A percentile compares a stretch with the other conserved stretches of the same genome.
Evolutionary conservation across 2,888 invertebrate genomes (phyloP).

Genomic region (Hesperia comma): DNA sequence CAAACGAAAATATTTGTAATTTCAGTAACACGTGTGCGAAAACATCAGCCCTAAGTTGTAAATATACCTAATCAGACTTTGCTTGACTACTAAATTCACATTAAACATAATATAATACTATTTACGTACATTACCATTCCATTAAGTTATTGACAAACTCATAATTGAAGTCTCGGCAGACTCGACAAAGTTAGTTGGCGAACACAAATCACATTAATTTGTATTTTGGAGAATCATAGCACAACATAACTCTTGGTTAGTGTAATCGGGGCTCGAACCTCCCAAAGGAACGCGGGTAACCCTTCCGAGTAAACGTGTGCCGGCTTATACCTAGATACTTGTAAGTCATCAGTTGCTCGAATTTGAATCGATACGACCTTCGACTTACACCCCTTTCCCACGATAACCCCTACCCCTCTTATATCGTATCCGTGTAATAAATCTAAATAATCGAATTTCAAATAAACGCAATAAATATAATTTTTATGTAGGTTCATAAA

Average conservation of each 20-base stretch:
- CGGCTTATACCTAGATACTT: constrained; percentile 14
- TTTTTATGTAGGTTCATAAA: no score
- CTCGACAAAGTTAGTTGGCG: constrained; percentile 5
- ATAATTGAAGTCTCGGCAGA: constrained; percentile 9
- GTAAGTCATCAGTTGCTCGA: constrained; percentile 27
- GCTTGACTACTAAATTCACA: background rate
- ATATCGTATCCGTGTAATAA: no score
- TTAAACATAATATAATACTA: background rate
- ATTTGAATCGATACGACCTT: constrained; percentile 31
- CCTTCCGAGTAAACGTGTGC: constrained; percentile 7
- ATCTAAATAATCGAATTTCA: no score
- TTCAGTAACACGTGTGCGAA: no score
- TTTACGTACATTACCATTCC: background rate
- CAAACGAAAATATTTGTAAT: no score
- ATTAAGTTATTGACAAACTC: constrained; percentile 7
- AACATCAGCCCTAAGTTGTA: no score
- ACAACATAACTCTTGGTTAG: background rate
- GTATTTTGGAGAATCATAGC: constrained; percentile 3
- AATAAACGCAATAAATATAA: no score
- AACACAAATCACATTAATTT: constrained; percentile 30
- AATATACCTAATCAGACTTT: background rate
- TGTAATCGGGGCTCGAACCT: constrained; percentile 4
- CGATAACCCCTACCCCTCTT: constrained; percentile 18
- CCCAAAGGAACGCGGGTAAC: background rate
- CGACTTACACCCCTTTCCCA: constrained; percentile 26